phyloP scores from a whole-genome alignment of 2,888 invertebrate species.

The Dynastes hyllus region DNA sequence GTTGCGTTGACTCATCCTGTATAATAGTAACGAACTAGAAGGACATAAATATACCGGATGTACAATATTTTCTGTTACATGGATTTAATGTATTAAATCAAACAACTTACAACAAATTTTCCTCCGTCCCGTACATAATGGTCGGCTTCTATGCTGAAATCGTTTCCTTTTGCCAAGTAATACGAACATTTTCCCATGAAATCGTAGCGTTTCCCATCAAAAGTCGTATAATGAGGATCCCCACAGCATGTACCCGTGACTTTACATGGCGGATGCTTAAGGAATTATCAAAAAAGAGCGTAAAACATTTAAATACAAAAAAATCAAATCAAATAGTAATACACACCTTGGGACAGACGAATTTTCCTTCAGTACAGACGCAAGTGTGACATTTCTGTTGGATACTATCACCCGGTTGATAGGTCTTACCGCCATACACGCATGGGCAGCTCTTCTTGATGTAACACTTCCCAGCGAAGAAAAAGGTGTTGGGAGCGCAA shows the following conservation, averaged over 20 bases:
- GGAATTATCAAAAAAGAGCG: background rate
- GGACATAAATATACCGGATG: no score
- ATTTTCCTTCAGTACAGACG: slow-evolving; percentile 79
- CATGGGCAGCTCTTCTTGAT: slow-evolving; percentile 69
- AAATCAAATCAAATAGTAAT: background rate
- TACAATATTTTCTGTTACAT: background rate
- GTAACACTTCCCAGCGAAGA: slow-evolving; percentile 34
- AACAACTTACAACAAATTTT: slow-evolving; percentile 28
- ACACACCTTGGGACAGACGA: slow-evolving; percentile 78
- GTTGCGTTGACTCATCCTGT: no score
- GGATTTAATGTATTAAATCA: no score
- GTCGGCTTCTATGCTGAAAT: slow-evolving; percentile 26
- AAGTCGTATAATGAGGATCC: slow-evolving; percentile 31
- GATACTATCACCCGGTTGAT: slow-evolving; percentile 80
- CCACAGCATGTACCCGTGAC: background rate
- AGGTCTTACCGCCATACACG: slow-evolving; percentile 86
- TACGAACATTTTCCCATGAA: slow-evolving; percentile 43
- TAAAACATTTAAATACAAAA: background rate
- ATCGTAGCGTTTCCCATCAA: slow-evolving; percentile 23
- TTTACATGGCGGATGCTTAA: background rate
- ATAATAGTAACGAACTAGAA: no score
- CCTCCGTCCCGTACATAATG: slow-evolving; percentile 1
- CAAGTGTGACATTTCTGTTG: slow-evolving; percentile 87
- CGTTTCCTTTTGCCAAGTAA: slow-evolving; percentile 35
- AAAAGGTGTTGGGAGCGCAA: background rate